Percentiles rank a stretch among this genome's conserved stretches.
Evolutionary conservation across 2,797 vertebrate genomes (phyloP).

Genomic region (Monodelphis domestica): DNA sequence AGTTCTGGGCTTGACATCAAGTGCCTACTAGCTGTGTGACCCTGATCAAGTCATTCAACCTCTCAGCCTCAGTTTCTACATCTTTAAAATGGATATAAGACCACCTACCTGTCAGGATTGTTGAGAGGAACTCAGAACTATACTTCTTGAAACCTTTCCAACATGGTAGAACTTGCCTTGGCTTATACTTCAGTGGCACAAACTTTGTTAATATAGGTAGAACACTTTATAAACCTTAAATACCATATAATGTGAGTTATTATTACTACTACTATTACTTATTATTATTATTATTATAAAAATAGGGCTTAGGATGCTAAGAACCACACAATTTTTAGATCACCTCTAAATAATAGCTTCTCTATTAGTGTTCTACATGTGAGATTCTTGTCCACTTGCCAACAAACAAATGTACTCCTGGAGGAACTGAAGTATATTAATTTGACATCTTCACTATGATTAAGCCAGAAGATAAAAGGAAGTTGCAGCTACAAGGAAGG

Average conservation of each 20-base stretch:
- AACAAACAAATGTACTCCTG: too few relatives aligned
- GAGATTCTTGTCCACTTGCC: too few relatives aligned
- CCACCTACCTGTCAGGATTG: neutral
- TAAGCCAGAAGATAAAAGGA: neutral
- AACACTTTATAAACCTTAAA: neutral
- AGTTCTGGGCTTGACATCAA: neutral
- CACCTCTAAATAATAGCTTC: neutral
- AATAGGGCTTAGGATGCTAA: neutral
- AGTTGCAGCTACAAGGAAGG: neutral
- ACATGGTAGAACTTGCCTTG: neutral
- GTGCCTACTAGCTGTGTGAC: neutral
- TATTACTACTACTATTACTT: too few relatives aligned
- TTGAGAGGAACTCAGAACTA: neutral
- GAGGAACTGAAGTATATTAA: neutral
- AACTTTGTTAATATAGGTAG: neutral
- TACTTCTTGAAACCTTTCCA: neutral
- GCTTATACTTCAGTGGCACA: neutral
- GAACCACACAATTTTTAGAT: neutral
- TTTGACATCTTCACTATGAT: neutral
- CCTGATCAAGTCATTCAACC: neutral
- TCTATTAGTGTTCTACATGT: neutral
- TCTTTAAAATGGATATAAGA: neutral
- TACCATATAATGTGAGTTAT: neutral
- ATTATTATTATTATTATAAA: neutral
- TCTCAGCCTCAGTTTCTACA: neutral